These are phyloP conservation scores for Nomada fucata DNA, from an alignment of 2,888 invertebrate species.

Conservation along the genomic window DNA sequence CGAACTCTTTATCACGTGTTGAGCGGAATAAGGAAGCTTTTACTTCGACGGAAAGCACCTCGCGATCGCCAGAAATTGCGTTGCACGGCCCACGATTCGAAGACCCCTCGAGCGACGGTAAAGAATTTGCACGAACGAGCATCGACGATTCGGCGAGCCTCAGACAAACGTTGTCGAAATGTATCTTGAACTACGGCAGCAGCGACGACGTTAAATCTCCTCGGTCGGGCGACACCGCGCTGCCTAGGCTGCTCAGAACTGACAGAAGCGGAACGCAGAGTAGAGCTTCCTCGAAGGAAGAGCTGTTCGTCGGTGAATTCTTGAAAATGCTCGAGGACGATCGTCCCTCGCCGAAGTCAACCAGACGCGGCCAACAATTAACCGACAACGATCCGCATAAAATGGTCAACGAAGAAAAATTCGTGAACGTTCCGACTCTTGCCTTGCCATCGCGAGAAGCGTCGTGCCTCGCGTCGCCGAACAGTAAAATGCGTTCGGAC, in stretches of 20 bases:
- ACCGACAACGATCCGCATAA: background rate
- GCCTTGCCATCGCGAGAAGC: conserved; percentile 64
- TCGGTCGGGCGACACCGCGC: background rate
- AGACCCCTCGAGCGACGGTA: background rate
- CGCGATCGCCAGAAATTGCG: background rate
- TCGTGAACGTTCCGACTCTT: conserved; percentile 51
- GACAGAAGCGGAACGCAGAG: background rate
- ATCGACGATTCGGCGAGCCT: background rate
- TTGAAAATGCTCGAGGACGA: background rate
- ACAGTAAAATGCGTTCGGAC: conserved; percentile 41
- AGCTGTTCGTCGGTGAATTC: background rate
- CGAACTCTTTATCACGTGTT: background rate
- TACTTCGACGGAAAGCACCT: too few species aligned
- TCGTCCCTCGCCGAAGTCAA: background rate
- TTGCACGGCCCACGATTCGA: background rate
- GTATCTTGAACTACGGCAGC: background rate
- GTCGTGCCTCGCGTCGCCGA: conserved; percentile 61
- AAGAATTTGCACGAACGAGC: background rate
- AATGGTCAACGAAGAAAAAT: background rate
- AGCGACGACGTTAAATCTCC: background rate
- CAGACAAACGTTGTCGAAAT: background rate
- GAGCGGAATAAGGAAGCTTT: too few species aligned
- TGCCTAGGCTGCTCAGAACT: background rate
- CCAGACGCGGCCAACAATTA: background rate
- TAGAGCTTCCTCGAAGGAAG: background rate